Evolutionary conservation across 2,888 invertebrate genomes (phyloP).

Genomic region (Arenicola marina): DNA sequence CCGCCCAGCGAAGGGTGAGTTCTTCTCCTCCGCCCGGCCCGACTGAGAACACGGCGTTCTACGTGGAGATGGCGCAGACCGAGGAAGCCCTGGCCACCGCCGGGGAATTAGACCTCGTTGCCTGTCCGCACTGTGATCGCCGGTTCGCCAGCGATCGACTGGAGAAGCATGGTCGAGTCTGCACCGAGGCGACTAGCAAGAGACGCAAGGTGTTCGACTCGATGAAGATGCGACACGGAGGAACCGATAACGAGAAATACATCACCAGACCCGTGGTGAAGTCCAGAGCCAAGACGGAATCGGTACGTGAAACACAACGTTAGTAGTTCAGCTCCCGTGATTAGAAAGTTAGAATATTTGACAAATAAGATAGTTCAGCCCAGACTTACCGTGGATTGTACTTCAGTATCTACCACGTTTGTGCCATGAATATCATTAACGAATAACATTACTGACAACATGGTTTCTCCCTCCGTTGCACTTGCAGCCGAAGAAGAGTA

Average conservation of each 20-base stretch:
- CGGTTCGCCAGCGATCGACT: constrained; percentile 79
- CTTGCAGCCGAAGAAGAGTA: too few species aligned
- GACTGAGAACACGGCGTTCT: constrained; percentile 20
- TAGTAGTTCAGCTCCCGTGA: neutral
- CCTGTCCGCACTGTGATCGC: constrained; percentile 78
- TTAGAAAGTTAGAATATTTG: neutral
- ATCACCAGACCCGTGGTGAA: constrained; percentile 55
- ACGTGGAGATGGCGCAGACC: constrained; percentile 9
- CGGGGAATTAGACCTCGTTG: constrained; percentile 58
- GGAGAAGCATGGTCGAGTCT: constrained; percentile 48
- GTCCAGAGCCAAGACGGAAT: too few species aligned
- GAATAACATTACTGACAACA: too few species aligned
- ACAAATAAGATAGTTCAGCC: neutral
- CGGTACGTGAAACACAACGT: too few species aligned
- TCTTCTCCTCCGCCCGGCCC: too few species aligned
- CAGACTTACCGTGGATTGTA: neutral
- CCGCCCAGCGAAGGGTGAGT: too few species aligned
- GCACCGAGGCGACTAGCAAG: constrained; percentile 38
- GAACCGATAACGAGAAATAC: constrained; percentile 85
- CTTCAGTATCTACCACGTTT: neutral
- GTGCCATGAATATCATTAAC: too few species aligned
- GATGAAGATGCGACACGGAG: constrained; percentile 66
- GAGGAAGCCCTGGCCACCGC: constrained; percentile 8
- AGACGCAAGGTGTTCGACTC: constrained; percentile 56
- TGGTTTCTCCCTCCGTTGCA: too few species aligned